Conservation (phyloP, 23 tunicate genomes). For the Trididemnum miniatum region DNA sequence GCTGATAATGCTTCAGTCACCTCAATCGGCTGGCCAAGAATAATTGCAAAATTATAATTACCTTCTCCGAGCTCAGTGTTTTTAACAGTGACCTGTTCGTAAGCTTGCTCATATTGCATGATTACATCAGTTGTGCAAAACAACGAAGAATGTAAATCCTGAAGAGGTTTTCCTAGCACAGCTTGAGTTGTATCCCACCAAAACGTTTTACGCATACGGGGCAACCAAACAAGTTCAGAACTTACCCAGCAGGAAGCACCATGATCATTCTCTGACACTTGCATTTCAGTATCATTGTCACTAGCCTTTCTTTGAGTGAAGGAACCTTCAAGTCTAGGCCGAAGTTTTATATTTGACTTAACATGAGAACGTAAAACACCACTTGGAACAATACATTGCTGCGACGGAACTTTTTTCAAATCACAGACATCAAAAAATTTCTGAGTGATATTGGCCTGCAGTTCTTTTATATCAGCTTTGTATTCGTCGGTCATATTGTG, state of each 20-base stretch:
- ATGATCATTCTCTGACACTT: conserved; percentile 3
- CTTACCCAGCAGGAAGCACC: not conserved
- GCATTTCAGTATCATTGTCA: conserved; percentile 1
- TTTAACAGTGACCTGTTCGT: not conserved
- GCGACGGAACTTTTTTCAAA: conserved; percentile 36
- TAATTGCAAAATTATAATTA: not conserved
- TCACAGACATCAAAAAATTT: conserved; percentile 46
- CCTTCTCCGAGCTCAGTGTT: not conserved
- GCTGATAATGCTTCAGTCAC: conserved; percentile 1
- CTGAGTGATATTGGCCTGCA: conserved; percentile 37
- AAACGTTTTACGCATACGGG: not conserved
- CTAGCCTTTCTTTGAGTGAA: conserved; percentile 23
- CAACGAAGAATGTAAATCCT: conserved; percentile 47
- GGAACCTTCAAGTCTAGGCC: conserved; percentile 68
- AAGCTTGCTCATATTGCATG: conserved; percentile 26
- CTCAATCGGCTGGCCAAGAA: not conserved
- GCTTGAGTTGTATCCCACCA: conserved; percentile 34
- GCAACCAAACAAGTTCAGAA: conserved; percentile 18
- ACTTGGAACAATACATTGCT: conserved; percentile 40
- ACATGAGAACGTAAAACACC: conserved; percentile 38
- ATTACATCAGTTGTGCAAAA: conserved; percentile 67
- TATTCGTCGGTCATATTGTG: not conserved
- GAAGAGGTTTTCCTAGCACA: conserved; percentile 31
- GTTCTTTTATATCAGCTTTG: conserved; percentile 3
- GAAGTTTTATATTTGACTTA: conserved; percentile 47